These are phyloP conservation scores for Alca torda DNA, from an alignment of 2,797 vertebrate species.

Conservation along the genomic window DNA sequence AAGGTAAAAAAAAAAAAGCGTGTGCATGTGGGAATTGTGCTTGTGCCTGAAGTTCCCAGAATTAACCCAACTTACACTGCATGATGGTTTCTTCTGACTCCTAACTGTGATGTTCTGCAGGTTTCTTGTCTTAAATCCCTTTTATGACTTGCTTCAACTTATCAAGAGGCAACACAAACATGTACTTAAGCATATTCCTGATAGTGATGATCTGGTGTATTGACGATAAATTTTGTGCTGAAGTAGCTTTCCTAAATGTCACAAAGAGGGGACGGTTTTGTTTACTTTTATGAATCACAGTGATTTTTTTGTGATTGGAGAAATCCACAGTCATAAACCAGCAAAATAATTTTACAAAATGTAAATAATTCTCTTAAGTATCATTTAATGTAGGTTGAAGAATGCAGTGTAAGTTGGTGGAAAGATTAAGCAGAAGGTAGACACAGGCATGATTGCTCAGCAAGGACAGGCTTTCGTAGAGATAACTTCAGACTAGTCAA, in stretches of 20 bases:
- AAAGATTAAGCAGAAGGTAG: not conserved
- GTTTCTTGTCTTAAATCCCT: not conserved
- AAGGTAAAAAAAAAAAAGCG: not conserved
- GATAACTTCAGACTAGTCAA: not conserved
- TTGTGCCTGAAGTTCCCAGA: not conserved
- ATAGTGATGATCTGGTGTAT: not conserved
- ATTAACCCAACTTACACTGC: not conserved
- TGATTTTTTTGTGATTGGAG: not conserved
- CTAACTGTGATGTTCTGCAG: not conserved
- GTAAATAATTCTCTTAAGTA: not conserved
- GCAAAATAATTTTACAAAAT: not conserved
- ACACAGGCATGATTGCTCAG: not conserved
- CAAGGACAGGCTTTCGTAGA: not conserved
- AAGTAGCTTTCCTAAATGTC: not conserved
- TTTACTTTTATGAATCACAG: not conserved
- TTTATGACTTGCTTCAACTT: not conserved
- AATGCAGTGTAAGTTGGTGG: not conserved
- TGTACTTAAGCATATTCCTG: not conserved
- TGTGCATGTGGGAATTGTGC: not conserved
- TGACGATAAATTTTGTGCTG: not conserved
- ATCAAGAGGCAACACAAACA: not conserved
- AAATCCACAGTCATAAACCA: not conserved
- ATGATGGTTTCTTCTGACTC: not conserved
- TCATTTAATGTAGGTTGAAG: not conserved
- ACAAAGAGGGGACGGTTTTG: accelerated